phyloP scores from a whole-genome alignment of 2,797 vertebrate species.

The Anolis apletophallus region DNA sequence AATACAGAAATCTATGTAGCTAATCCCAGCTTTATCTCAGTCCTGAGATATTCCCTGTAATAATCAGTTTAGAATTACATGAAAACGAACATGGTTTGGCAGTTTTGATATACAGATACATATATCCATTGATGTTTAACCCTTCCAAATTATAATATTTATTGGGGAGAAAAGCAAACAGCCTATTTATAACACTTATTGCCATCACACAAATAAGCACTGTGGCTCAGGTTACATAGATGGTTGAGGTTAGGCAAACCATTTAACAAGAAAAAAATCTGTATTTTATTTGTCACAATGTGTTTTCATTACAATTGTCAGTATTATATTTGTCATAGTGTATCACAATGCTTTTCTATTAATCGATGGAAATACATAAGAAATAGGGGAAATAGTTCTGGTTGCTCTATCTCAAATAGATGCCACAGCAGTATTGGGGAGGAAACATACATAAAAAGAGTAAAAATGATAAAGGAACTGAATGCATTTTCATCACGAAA shows the following conservation, averaged over 20 bases:
- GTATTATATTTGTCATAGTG: background rate
- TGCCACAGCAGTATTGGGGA: background rate
- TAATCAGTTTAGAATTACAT: background rate
- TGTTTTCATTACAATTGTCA: background rate
- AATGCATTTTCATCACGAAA: background rate
- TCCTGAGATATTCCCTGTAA: background rate
- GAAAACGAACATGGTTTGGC: background rate
- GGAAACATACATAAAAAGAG: background rate
- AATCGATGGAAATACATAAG: too few relatives aligned
- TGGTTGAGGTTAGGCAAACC: background rate
- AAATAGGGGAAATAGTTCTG: background rate
- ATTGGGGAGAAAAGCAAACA: background rate
- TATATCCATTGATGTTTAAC: background rate
- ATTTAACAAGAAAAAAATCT: background rate
- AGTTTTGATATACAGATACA: too few relatives aligned
- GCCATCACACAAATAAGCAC: background rate
- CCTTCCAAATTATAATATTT: background rate
- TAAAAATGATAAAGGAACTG: background rate
- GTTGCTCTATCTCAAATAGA: background rate
- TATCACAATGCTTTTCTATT: background rate
- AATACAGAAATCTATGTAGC: background rate
- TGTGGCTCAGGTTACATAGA: background rate
- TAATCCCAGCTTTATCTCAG: background rate
- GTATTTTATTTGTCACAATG: background rate
- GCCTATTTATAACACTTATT: background rate